Percentiles rank a stretch among this genome's conserved stretches.
phyloP scores from a whole-genome alignment of 2,888 invertebrate genomes.

The Hyles lineata region DNA sequence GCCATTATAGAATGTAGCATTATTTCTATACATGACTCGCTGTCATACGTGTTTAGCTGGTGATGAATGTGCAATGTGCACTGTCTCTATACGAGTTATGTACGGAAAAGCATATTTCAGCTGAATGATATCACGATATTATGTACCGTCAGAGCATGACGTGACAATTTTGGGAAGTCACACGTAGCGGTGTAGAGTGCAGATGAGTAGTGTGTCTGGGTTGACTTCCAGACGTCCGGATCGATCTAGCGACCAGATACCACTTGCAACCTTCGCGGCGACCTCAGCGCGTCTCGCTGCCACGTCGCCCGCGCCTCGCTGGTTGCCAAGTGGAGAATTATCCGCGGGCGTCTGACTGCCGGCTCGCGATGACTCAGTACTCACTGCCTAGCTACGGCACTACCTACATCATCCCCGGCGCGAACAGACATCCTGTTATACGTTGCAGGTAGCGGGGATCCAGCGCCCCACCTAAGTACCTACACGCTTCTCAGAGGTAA shows the following conservation, averaged over 20 bases:
- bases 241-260: conserved; percentile 19
- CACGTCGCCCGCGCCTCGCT: neutral
- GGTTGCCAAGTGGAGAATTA: neutral
- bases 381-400: neutral
- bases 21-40: neutral
- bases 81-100: too few species aligned
- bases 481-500: neutral
- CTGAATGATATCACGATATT: too few species aligned
- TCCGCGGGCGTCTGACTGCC: neutral
- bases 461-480: neutral
- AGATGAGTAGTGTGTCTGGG: neutral
- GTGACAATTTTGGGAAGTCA: too few species aligned
- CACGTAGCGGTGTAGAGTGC: neutral
- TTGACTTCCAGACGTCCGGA: conserved; percentile 19
- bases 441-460: too few species aligned
- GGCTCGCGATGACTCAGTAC: neutral
- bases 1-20: neutral
- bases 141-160: too few species aligned
- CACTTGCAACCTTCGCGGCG: neutral
- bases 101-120: too few species aligned
- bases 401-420: neutral
- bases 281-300: neutral
- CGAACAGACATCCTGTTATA: neutral
- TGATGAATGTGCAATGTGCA: too few species aligned
- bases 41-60: too few species aligned